These are phyloP conservation scores for Idris sp. DNA, from an alignment of 1,140 invertebrate species.

Conservation along the genomic window DNA sequence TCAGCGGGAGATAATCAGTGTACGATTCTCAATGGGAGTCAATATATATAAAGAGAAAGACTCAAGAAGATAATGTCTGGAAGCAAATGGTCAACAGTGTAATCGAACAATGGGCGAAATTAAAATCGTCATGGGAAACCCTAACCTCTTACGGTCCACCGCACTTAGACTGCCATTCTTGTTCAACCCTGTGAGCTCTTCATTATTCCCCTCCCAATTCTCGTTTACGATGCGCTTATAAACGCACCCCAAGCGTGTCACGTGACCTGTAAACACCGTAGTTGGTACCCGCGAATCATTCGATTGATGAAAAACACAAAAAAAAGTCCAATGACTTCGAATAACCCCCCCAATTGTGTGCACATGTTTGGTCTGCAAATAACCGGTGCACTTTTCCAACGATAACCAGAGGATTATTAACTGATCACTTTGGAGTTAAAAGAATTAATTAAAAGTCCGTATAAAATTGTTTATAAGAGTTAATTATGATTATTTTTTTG, in stretches of 20 bases:
- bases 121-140: slow-evolving; percentile 77
- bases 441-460: too few relatives aligned
- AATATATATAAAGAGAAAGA: too few relatives aligned
- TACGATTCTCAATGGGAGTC: slow-evolving; percentile 27
- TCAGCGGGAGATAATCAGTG: slow-evolving; percentile 42
- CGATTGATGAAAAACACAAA: slow-evolving; percentile 27
- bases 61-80: slow-evolving; percentile 61
- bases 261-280: slow-evolving; percentile 71
- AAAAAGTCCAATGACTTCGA: slow-evolving; percentile 21
- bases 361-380: slow-evolving; percentile 13
- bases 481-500: too few relatives aligned
- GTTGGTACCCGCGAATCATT: slow-evolving; percentile 43
- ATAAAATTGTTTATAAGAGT: too few relatives aligned
- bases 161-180: slow-evolving; percentile 65
- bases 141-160: slow-evolving; percentile 73
- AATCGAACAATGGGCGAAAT: slow-evolving; percentile 71
- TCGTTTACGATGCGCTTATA: slow-evolving; percentile 62
- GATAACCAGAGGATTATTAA: slow-evolving; percentile 6
- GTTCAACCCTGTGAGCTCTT: slow-evolving; percentile 64
- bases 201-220: slow-evolving; percentile 62
- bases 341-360: slow-evolving; percentile 4
- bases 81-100: slow-evolving; percentile 66
- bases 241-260: slow-evolving; percentile 64
- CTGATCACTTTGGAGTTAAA: neutral
- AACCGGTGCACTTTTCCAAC: slow-evolving; percentile 1